Conservation (phyloP, 2,888 invertebrate genomes). For the Liopterus haemorrhoidalis region DNA sequence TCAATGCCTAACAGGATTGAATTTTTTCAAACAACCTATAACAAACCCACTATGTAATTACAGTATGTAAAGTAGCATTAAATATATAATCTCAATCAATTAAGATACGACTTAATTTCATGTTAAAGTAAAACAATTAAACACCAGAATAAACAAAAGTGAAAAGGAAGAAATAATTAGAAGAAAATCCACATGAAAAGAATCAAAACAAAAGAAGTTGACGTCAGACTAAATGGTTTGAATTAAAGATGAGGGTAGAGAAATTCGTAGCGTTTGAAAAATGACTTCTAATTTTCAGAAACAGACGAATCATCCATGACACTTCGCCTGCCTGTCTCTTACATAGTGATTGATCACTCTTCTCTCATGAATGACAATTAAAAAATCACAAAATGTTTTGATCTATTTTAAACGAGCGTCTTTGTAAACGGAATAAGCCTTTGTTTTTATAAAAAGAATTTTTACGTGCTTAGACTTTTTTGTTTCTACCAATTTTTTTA, state of each 20-base stretch:
- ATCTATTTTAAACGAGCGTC: no score
- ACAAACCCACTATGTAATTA: no score
- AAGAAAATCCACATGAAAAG: conserved; percentile 13
- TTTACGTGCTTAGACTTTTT: conserved; percentile 21
- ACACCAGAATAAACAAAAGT: conserved; percentile 10
- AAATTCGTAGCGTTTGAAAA: conserved; percentile 30
- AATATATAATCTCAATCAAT: no score
- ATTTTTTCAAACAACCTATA: no score
- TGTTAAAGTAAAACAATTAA: conserved; percentile 15
- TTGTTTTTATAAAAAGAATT: conserved; percentile 29
- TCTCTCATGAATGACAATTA: conserved; percentile 38
- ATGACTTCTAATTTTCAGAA: conserved; percentile 34
- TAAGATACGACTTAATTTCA: no score
- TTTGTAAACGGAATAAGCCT: conserved; percentile 32
- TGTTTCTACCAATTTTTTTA: no score
- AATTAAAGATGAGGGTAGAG: conserved; percentile 32
- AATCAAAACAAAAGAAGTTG: conserved; percentile 15
- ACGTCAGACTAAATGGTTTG: conserved; percentile 27
- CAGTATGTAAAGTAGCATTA: no score
- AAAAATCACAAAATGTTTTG: no score
- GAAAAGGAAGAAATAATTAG: conserved; percentile 13
- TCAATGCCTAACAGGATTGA: no score
- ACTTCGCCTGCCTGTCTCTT: conserved; percentile 1
- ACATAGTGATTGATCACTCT: conserved; percentile 34
- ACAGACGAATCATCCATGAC: conserved; percentile 15